Conservation (phyloP, 2,797 vertebrate species). For the Anableps anableps region DNA sequence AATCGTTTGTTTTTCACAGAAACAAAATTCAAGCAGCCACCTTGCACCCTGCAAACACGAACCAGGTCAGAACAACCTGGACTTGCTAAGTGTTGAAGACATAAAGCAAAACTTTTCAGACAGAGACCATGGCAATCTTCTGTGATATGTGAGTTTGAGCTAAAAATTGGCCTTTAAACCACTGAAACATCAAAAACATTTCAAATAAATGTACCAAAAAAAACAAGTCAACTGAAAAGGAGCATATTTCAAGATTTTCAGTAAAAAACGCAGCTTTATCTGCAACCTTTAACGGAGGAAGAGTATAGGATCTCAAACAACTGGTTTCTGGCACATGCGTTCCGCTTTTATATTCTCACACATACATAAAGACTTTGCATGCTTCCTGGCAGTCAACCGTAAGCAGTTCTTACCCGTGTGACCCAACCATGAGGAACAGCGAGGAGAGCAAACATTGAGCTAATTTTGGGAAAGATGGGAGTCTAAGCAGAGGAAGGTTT, state of each 20-base stretch:
- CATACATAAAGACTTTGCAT: neutral
- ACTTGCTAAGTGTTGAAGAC: neutral
- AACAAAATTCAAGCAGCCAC: neutral
- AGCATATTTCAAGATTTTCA: neutral
- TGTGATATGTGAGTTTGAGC: neutral
- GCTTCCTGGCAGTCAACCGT: neutral
- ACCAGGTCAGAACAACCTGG: neutral
- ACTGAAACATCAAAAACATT: neutral
- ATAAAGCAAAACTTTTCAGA: neutral
- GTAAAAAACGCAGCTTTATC: neutral
- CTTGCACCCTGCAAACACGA: neutral
- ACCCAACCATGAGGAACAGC: neutral
- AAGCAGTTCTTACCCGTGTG: conserved; percentile 2
- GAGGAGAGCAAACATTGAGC: conserved; percentile 10
- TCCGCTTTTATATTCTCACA: neutral
- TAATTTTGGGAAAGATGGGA: neutral
- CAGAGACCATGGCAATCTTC: neutral
- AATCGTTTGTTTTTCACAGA: neutral
- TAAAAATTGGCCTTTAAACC: neutral
- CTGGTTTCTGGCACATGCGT: neutral
- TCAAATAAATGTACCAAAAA: neutral
- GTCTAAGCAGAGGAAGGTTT: neutral
- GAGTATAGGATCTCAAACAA: neutral
- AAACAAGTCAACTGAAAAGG: neutral
- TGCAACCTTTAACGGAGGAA: neutral